These are phyloP conservation scores for Siderastrea radians DNA, from an alignment of 92 coral and sea anemone species.

Conservation along the genomic window DNA sequence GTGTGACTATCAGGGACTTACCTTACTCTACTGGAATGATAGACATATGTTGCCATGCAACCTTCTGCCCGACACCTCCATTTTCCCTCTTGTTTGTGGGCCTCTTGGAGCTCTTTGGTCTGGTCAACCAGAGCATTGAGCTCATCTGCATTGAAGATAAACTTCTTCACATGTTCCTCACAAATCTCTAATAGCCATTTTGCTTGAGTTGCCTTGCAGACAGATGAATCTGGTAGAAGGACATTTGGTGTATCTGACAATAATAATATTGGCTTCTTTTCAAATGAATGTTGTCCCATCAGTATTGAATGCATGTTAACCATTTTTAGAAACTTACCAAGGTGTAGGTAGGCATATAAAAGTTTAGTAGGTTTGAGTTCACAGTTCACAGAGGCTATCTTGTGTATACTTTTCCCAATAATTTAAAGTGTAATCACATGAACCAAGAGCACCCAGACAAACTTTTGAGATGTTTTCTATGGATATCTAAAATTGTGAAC, in stretches of 20 bases:
- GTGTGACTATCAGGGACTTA: background rate
- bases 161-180: conserved; percentile 53
- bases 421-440: too few species aligned
- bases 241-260: conserved; percentile 49
- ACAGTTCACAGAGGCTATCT: too few species aligned
- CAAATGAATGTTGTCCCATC: background rate
- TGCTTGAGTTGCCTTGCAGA: conserved; percentile 55
- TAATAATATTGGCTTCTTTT: background rate
- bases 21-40: conserved; percentile 56
- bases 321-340: background rate
- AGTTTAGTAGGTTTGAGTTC: too few species aligned
- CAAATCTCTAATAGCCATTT: conserved; percentile 73
- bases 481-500: too few species aligned
- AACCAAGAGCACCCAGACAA: too few species aligned
- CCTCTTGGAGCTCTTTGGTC: conserved; percentile 38
- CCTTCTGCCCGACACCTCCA: conserved; percentile 41
- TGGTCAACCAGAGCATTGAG: conserved; percentile 32
- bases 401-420: too few species aligned
- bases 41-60: conserved; percentile 27
- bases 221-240: conserved; percentile 55
- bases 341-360: too few species aligned
- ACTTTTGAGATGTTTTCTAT: too few species aligned
- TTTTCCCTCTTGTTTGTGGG: conserved; percentile 13
- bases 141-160: conserved; percentile 33
- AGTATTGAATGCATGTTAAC: background rate